Conservation (phyloP, 2,888 invertebrate species). For the Nebria brevicollis region DNA sequence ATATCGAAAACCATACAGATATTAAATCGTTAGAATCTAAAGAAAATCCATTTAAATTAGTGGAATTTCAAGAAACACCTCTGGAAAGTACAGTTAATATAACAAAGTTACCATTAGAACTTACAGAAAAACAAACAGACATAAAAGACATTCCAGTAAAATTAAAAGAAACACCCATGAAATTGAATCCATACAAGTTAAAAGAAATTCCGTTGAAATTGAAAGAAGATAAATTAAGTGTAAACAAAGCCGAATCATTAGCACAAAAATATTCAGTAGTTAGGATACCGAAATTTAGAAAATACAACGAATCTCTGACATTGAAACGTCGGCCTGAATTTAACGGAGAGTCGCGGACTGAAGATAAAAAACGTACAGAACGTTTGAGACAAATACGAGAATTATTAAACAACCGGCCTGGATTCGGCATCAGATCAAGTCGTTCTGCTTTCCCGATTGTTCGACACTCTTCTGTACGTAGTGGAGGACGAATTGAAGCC, state of each 20-base stretch:
- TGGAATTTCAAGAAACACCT: not conserved
- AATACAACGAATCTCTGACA: constrained; percentile 27
- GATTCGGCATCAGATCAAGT: constrained; percentile 68
- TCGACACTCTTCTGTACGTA: constrained; percentile 69
- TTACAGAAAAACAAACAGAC: constrained; percentile 22
- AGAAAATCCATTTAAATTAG: not conserved
- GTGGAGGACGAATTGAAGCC: constrained; percentile 68
- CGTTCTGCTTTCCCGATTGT: constrained; percentile 76
- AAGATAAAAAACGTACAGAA: constrained; percentile 70
- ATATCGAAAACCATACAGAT: not conserved
- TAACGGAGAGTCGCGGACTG: constrained; percentile 63
- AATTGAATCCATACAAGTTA: constrained; percentile 39
- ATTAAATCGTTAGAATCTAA: not conserved
- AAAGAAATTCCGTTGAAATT: constrained; percentile 25
- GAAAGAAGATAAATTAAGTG: constrained; percentile 2
- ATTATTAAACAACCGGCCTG: constrained; percentile 75
- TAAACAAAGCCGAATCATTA: constrained; percentile 51
- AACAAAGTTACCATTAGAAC: constrained; percentile 46
- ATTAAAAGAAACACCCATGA: constrained; percentile 45
- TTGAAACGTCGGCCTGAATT: constrained; percentile 55
- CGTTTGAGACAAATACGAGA: constrained; percentile 77
- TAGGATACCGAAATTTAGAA: constrained; percentile 60
- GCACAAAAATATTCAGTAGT: constrained; percentile 61
- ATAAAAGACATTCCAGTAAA: constrained; percentile 26
- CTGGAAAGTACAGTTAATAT: constrained; percentile 49